phyloP scores from a whole-genome alignment of 2,888 invertebrate genomes.

The Drosophila pegasa region DNA sequence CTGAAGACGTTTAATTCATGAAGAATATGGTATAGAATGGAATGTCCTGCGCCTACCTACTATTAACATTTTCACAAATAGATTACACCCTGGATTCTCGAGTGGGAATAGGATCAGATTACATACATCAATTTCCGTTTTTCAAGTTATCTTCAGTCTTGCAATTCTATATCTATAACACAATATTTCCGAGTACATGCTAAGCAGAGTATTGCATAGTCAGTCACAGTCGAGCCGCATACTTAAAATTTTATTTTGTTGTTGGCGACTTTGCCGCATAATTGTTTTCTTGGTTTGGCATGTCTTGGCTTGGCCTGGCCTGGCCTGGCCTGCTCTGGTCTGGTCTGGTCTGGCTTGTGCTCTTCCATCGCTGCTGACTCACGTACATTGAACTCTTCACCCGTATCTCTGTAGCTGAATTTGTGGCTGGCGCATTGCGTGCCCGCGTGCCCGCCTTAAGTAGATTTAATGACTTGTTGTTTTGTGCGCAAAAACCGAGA shows the following conservation, averaged over 20 bases:
- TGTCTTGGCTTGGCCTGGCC: not conserved
- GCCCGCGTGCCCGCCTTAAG: slow-evolving; percentile 67
- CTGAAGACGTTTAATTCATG: no score
- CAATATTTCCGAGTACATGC: not conserved
- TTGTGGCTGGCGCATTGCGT: slow-evolving; percentile 44
- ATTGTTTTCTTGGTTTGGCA: slow-evolving; percentile 56
- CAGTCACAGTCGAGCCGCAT: not conserved
- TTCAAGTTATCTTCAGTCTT: not conserved
- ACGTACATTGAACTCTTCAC: slow-evolving; percentile 76
- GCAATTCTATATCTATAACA: no score
- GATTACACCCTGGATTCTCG: no score
- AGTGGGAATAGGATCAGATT: no score
- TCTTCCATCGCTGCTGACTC: slow-evolving; percentile 58
- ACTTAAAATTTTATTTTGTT: slow-evolving; percentile 20
- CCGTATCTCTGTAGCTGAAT: slow-evolving; percentile 44
- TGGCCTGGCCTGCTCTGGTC: not conserved
- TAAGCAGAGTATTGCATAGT: not conserved
- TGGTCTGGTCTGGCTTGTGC: slow-evolving; percentile 32
- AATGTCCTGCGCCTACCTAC: no score
- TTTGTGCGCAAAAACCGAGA: slow-evolving; percentile 30
- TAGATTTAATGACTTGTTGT: slow-evolving; percentile 75
- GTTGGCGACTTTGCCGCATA: slow-evolving; percentile 63
- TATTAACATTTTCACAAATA: no score
- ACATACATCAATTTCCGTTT: no score
- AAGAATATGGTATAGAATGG: no score